These are phyloP conservation scores for Sebastes diaconus DNA, from an alignment of 2,797 vertebrate species.

Conservation along the genomic window DNA sequence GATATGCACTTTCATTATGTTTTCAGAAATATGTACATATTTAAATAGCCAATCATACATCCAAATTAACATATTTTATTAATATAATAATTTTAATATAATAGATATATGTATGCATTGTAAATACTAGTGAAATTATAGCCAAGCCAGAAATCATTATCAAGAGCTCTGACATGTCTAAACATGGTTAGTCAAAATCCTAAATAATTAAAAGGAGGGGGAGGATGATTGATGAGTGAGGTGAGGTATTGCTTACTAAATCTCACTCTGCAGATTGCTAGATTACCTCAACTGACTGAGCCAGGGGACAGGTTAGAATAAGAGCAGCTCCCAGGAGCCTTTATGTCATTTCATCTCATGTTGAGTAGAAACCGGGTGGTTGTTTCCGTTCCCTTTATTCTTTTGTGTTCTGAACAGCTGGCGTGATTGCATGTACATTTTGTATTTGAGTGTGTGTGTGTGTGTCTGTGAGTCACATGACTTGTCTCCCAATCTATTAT, in stretches of 20 bases:
- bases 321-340: conserved; percentile 38
- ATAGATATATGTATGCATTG: neutral
- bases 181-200: conserved; percentile 9
- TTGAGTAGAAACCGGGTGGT: conserved; percentile 10
- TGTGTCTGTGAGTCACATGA: conserved; percentile 35
- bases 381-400: conserved; percentile 34
- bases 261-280: conserved; percentile 34
- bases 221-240: conserved; percentile 30
- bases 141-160: neutral
- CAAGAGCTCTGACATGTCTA: neutral
- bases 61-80: neutral
- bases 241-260: conserved; percentile 9
- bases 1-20: neutral
- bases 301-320: conserved; percentile 48
- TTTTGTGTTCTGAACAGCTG: conserved; percentile 35
- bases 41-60: neutral
- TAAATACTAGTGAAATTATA: neutral
- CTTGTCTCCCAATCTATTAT: conserved; percentile 62
- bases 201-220: conserved; percentile 2
- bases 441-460: neutral
- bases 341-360: conserved; percentile 45
- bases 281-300: conserved; percentile 52
- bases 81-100: neutral
- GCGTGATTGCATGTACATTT: conserved; percentile 25
- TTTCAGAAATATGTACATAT: neutral